Conservation (phyloP, 2,113 vertebrate genomes). For the Pluvianellus socialis region DNA sequence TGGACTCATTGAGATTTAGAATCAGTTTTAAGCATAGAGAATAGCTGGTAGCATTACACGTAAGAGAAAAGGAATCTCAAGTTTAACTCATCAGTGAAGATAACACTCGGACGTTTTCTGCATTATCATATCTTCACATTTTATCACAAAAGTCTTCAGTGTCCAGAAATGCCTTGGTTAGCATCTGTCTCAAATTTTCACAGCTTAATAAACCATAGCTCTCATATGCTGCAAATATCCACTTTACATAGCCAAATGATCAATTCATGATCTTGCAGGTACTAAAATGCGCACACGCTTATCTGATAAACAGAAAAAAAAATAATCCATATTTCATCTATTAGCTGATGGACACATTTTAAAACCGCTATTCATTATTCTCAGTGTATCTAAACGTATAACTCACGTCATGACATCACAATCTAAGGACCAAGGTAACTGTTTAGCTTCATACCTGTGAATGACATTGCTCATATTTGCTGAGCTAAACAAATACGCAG, state of each 20-base stretch:
- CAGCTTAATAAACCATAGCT: not conserved
- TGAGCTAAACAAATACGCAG: not conserved
- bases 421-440: not conserved
- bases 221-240: not conserved
- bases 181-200: not conserved
- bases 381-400: not conserved
- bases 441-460: not conserved
- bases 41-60: not conserved
- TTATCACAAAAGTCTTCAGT: not conserved
- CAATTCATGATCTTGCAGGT: not conserved
- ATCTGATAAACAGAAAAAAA: not conserved
- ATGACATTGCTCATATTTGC: not conserved
- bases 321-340: not conserved
- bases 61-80: not conserved
- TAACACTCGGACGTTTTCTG: not conserved
- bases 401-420: fast-evolving
- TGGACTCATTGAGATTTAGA: not conserved
- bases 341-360: not conserved
- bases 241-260: not conserved
- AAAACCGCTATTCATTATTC: not conserved
- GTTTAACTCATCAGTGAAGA: not conserved
- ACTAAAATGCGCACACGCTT: not conserved
- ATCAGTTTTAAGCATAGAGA: not conserved
- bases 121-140: not conserved
- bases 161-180: not conserved